Evolutionary conservation across 2,888 invertebrate species (phyloP).

Genomic region (Epirrhoe tristata): DNA sequence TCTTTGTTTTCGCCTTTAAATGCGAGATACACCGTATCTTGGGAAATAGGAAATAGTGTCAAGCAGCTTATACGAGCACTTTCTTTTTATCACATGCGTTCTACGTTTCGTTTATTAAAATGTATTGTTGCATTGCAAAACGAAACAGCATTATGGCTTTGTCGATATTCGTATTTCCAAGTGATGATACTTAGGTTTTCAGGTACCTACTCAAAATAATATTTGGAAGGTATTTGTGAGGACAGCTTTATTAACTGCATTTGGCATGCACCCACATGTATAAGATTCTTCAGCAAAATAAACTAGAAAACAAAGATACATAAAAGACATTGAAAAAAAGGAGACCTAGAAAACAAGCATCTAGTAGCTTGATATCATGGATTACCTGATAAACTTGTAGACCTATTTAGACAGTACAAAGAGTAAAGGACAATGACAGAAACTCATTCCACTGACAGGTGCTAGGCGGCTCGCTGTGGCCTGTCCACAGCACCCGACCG

Average conservation of each 20-base stretch:
- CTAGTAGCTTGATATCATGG: not conserved
- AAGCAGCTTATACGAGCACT: not conserved
- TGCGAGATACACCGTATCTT: conserved; percentile 2
- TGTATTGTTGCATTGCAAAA: not conserved
- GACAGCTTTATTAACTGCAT: too few species aligned
- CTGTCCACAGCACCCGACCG: conserved; percentile 23
- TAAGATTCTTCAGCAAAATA: too few species aligned
- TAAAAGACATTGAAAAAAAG: too few species aligned
- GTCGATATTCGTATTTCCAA: not conserved
- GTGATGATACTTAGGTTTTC: not conserved
- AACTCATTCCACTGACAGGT: conserved; percentile 26
- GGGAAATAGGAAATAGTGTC: not conserved
- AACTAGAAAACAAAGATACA: too few species aligned
- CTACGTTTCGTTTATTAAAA: not conserved
- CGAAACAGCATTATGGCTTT: not conserved
- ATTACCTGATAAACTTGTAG: not conserved
- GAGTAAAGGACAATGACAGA: conserved; percentile 21
- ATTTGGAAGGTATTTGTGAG: too few species aligned
- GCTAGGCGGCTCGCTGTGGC: conserved; percentile 24
- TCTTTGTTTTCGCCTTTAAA: conserved; percentile 27
- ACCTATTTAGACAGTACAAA: conserved; percentile 3
- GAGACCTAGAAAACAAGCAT: not conserved
- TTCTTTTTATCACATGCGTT: not conserved
- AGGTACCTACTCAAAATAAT: too few species aligned
- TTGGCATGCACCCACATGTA: too few species aligned